These are phyloP conservation scores for Schizopygopsis pylzovi DNA, from an alignment of 2,797 vertebrate genomes.

Conservation along the genomic window DNA sequence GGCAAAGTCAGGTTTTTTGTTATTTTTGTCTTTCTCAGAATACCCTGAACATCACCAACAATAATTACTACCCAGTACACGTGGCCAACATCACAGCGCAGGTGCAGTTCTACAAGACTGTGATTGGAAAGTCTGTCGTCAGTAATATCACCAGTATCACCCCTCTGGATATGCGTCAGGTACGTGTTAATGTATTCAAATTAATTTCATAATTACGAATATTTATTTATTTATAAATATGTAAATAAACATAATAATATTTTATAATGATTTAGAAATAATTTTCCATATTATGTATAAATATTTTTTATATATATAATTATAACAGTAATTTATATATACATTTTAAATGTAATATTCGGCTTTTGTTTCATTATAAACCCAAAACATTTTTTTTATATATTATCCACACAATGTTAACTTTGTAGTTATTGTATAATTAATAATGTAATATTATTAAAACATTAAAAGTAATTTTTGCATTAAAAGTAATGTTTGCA, in stretches of 20 bases:
- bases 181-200: conserved; percentile 54
- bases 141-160: conserved; percentile 87
- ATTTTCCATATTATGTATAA: background rate
- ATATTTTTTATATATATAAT: background rate
- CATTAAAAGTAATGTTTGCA: background rate
- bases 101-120: conserved; percentile 92
- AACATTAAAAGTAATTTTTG: background rate
- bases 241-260: background rate
- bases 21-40: conserved; percentile 78
- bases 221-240: background rate
- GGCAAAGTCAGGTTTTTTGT: background rate
- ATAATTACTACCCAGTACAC: conserved; percentile 92
- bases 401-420: background rate
- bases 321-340: background rate
- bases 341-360: background rate
- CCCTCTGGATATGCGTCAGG: conserved; percentile 92
- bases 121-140: conserved; percentile 90
- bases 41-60: conserved; percentile 95
- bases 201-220: background rate
- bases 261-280: background rate
- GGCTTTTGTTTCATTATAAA: background rate
- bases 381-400: background rate
- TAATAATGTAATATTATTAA: background rate
- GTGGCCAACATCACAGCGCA: conserved; percentile 92
- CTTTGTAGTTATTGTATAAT: background rate